Base-by-base conservation (phyloP, 2,888 invertebrate species). In the Tolmerus cingulatus region DNA sequence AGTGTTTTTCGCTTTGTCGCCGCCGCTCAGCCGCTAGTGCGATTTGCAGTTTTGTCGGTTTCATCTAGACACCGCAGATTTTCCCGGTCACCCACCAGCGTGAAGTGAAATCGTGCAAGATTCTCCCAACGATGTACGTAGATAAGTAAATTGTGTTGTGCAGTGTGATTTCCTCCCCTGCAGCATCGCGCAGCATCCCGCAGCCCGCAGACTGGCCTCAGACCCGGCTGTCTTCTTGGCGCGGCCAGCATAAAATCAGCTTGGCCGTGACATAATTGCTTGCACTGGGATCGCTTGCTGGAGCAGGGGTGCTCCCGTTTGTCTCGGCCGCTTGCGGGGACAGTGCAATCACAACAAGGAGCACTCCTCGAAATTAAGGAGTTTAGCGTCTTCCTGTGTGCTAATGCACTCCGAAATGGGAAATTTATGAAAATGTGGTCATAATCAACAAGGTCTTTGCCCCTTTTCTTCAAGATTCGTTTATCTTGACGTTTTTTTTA, bases 1-100 rank as follows among this genome's bases (percentile, higher is more conserved):
- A 84, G 84, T 74, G 84, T 84, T 84, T 84, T 74, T 84, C 84
- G 74, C 84, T 84, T 84, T 74, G 84, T 57, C 40, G 66, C 40
- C 57, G 37, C 57, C 40, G 66, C 66, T 46, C 16, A 46, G 43
- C 12, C 66, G 66, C 19, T 66, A 27, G 23, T 84, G 74, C 66
- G 19, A 84, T 84, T 46, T 19, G 19, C 23, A 37, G 43, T 84
- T 84, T n/a, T 84, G 37, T 34, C 74, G 84, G 43, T 40, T 66
- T 74, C 37, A 66, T 84, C 14, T 55, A n/a, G 27, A 19, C 34
- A 51, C 66, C 14, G 84, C 14, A 66, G 40, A 37, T 40, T 74
- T 82, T 84, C 66, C 66, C 84, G 84, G 66, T 84, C 84, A 84
- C 30, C 57, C 51, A 57, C 37, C 66, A 66, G 40, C 57, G 66